Base-by-base conservation (phyloP, 2,797 vertebrate genomes). In the Limnodromus scolopaceus region DNA sequence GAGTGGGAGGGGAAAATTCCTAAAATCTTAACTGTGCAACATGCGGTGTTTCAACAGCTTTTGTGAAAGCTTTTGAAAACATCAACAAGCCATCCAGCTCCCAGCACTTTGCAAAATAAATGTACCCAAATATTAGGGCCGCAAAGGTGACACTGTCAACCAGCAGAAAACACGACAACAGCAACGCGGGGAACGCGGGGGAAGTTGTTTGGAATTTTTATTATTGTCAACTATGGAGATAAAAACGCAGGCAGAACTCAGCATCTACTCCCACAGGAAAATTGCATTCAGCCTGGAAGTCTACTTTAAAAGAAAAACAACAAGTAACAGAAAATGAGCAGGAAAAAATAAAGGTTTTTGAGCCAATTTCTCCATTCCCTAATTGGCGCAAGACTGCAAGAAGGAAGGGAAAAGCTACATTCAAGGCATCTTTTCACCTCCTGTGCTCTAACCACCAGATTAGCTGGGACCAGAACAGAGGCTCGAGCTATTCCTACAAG, bases 1-100 rank as follows among this genome's bases (percentile, higher is more conserved):
- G 79, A 86, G 92, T 74, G 51, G 92, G 95, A 96, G 87, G 88
- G 92, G 91, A 97, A 97, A 96, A 96, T 95, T 94, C 94, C 94
- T 88, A 45, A 96, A 89, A 90, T 92, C 92, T 63, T 64, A 85
- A 39, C 76, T 2, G 8, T 76, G 94, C 92, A 92, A 83, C 92
- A 82, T 5, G 79, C 32, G 4, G 92, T 30, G 89, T 85, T 97
- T 92, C 90, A 83, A 97, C 93, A 95, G 92, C 80, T 95, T 86
- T 90, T 77, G 77, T 45, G 76, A 94, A 87, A 90, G 74, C 78
- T 93, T 94, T 95, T 69, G 91, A 78, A 96, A 96, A 97, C 79
- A 97, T 94, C 90, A 95, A 87, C 87, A 89, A 81, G 79, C 71
- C 61, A 1, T 11, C 69, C 70, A 81, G 77, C 90, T 95, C 93